phyloP scores from a whole-genome alignment of 2,888 invertebrate genomes.

The Bellardia pandia region DNA sequence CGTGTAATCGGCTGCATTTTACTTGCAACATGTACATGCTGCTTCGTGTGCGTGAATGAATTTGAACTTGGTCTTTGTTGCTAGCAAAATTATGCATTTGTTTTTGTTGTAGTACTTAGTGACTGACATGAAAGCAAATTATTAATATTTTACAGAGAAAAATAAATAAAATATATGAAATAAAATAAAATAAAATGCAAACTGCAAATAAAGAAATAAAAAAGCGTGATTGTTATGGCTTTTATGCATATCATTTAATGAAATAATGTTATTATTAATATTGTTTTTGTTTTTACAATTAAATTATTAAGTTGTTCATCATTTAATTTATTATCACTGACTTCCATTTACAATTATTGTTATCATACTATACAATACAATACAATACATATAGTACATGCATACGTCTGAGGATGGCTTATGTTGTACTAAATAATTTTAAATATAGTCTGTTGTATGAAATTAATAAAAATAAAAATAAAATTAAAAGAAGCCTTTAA shows the following conservation, averaged over 20 bases:
- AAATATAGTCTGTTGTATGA: conserved; percentile 41
- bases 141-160: conserved; percentile 1
- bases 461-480: conserved; percentile 32
- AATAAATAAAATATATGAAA: neutral
- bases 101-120: conserved; percentile 30
- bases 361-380: neutral
- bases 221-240: conserved; percentile 22
- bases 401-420: conserved; percentile 19
- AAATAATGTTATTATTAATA: conserved; percentile 17
- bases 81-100: neutral
- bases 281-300: conserved; percentile 31
- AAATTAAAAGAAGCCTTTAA: conserved; percentile 53
- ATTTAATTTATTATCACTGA: conserved; percentile 49
- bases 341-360: conserved; percentile 37
- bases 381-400: conserved; percentile 14
- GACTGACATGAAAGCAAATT: neutral
- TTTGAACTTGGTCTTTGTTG: conserved; percentile 26
- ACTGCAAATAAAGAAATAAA: neutral
- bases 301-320: conserved; percentile 26
- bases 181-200: conserved; percentile 23
- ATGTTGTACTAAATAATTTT: conserved; percentile 52
- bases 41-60: neutral
- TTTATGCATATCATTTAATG: conserved; percentile 26
- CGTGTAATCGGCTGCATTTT: conserved; percentile 21
- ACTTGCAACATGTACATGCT: conserved; percentile 14